Base-by-base conservation (phyloP, 2,113 vertebrate genomes). In the Myiopsitta monachus region DNA sequence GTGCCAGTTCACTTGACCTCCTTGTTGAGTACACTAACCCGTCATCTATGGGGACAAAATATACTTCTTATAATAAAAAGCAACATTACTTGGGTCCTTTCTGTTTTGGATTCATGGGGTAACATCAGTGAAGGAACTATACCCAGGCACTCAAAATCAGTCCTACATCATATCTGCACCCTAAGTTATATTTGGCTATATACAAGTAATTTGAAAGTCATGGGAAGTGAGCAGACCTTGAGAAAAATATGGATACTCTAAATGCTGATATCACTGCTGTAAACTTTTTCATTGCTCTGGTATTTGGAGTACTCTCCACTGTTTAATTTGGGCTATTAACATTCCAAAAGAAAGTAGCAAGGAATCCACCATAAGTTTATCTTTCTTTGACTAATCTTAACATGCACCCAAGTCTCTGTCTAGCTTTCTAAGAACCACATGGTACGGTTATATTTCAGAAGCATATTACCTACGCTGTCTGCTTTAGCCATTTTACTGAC, bases 311-410 rank as follows among this genome's bases (percentile, higher is more conserved):
- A 91, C 86, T 87, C 95, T 61, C 43, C 80, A 79, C 62, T 97
- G 96, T 96, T 97, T 96, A 96, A 96, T 94, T 90, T 89, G 86
- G 70, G 86, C 94, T 83, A 93, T 96, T 96, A 95, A 97, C 95
- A 89, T 96, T 96, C 94, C 96, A 94, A 86, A 95, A 68, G 80
- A 73, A 97, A 95, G 95, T 57, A 94, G 80, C 80, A 92, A 96
- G 90, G 87, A 79, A 88, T 88, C 47, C 47, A 89, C 90, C 49
- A 27, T 46, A 73, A 90, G 83, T 93, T 96, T 96, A 96, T 95
- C 92, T 96, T 93, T 94, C 86, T 87, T 76, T 84, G 77, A 88
- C 69, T 95, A 93, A 94, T 91, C 94, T 89, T 87, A 95, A 97
- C 91, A 93, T 54, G 80, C 73, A 84, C 81, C 83, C 69, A 91